Base-by-base conservation (phyloP, 2,113 vertebrate genomes). In the Engystomops pustulosus region DNA sequence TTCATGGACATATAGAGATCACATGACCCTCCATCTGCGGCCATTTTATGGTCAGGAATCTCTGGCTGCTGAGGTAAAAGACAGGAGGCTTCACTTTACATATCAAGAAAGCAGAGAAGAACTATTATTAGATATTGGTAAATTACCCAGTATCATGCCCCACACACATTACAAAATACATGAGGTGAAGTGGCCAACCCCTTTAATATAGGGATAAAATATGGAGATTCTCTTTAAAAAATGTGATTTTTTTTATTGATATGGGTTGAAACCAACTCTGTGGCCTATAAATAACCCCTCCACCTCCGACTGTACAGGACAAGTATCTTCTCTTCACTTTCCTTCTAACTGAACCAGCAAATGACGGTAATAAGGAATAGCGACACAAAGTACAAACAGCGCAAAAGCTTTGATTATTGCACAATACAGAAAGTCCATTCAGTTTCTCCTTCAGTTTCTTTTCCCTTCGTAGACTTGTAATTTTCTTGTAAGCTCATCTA, bases 401-500 rank as follows among this genome's bases (percentile, higher is more conserved):
- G 34, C 38, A 23, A 45, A 49, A 83, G 41, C 68, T 45, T 47
- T 10, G 30, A 25, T n/a, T 84, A 77, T 67, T 77, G 71, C 72
- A 84, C 72, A 27, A 27, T 36, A 34, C 17, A 49, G 18, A 20
- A 44, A 9, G 44, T 84, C 58, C 14, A 2, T 27, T 27, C 17
- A 58, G 17, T 45, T 69, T 67, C 30, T 88, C 89, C 90, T 91
- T 68, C 90, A 86, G 87, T 94, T 87, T 88, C 86, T 87, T 88
- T 86, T 86, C 34, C 86, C 87, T 88, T 95, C 92, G 84, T 95
- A 93, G 0, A 83, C 86, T 85, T 90, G 90, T 85, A 98, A 74
- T 91, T 95, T 96, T 88, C 92, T 89, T 81, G 95, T 92, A 86
- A 98, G 92, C 82, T 93, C 93, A 83, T 95, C 92, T 60, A 98